Percentiles rank a stretch among this genome's conserved stretches.
These are phyloP conservation scores for Panurus biarmicus DNA, from an alignment of 2,113 vertebrate genomes.

Conservation along the genomic window DNA sequence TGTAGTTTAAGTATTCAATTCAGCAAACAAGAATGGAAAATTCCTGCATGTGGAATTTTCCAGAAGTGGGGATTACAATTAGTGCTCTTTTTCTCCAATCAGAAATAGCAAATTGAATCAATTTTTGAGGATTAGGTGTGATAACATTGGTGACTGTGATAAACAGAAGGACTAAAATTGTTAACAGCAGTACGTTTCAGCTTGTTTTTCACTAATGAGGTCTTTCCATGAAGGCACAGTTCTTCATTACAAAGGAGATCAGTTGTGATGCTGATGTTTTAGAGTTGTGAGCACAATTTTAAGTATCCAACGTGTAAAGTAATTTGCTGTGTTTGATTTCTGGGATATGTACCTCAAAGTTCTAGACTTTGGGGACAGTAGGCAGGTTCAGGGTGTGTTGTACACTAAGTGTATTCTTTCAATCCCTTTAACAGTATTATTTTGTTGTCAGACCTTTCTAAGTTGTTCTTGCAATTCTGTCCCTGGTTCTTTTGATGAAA, in stretches of 20 bases:
- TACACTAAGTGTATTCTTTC: background rate
- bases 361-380: background rate
- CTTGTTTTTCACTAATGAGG: background rate
- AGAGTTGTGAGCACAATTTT: background rate
- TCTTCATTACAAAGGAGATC: background rate
- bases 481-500: background rate
- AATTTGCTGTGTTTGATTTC: background rate
- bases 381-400: background rate
- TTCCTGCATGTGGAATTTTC: slow-evolving; percentile 26
- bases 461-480: background rate
- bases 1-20: background rate
- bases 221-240: background rate
- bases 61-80: background rate
- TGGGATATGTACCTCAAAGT: background rate
- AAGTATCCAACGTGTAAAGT: background rate
- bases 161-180: background rate
- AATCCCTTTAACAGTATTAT: background rate
- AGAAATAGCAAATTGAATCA: background rate
- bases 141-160: background rate
- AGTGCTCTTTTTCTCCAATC: background rate
- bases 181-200: background rate
- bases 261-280: background rate
- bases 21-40: background rate
- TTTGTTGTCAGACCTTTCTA: background rate
- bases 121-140: background rate